phyloP scores from a whole-genome alignment of 1,140 invertebrate species.

The Sinonovacula constricta region DNA sequence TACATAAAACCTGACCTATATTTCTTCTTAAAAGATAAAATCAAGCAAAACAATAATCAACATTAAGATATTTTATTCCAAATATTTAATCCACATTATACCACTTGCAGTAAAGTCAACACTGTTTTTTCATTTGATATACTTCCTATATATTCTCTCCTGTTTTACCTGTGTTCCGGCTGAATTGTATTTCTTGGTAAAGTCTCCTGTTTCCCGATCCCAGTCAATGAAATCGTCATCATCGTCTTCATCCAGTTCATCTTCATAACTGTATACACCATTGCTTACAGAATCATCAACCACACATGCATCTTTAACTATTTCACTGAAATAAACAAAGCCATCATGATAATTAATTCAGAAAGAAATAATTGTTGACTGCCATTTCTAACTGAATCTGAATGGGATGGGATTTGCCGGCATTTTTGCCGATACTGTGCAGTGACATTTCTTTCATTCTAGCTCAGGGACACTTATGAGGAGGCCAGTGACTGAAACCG shows the following conservation, averaged over 20 bases:
- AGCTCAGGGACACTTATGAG: too few relatives aligned
- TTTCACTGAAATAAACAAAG: too few relatives aligned
- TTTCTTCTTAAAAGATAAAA: too few relatives aligned
- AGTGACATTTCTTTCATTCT: too few relatives aligned
- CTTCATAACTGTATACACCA: constrained; percentile 67
- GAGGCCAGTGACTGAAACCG: too few relatives aligned
- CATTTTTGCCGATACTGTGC: too few relatives aligned
- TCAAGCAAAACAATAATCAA: neutral
- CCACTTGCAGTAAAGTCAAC: neutral
- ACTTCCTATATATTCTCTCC: neutral
- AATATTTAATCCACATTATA: neutral
- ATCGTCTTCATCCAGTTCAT: constrained; percentile 68
- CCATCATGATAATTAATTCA: too few relatives aligned
- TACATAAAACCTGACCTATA: neutral
- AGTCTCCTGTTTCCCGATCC: constrained; percentile 68
- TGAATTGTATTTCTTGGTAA: constrained; percentile 76
- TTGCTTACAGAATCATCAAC: too few relatives aligned
- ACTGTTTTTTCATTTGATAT: neutral
- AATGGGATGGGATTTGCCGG: too few relatives aligned
- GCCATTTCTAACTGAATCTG: too few relatives aligned
- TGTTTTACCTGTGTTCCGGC: neutral
- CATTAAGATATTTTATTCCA: neutral
- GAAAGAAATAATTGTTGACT: too few relatives aligned
- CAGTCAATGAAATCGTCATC: constrained; percentile 75
- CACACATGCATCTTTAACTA: constrained; percentile 27